Evolutionary conservation across 2,797 vertebrate species (phyloP), one percentile per base, ranked within the genome.

Genomic region (Darevskia nairensis): DNA sequence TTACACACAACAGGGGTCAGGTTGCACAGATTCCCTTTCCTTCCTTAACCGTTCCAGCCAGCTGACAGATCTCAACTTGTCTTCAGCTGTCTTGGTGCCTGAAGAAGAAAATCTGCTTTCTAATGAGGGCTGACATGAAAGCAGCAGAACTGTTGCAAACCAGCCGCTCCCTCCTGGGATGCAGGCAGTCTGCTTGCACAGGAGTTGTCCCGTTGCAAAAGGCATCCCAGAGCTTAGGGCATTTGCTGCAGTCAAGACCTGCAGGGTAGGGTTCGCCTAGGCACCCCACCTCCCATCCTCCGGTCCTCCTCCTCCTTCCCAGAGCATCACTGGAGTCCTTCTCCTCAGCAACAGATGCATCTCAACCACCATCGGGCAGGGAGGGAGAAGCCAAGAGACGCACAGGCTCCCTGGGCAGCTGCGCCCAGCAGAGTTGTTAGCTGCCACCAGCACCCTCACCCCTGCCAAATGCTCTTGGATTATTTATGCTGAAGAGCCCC

Each of bases 41-140:
- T 55, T 21, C 59, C 8, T 32, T 61, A 88, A 9, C 78, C 4
- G 4, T 71, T n/a, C n/a, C 32, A 25, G 71, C 41, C 44, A 15
- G 69, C 6, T 4, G 29, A 50, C 44, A 41, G 55, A 85, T 88
- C 76, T 59, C 61, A 79, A 74, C 74, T 85, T 50, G 77, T 39
- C 86, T 82, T 84, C 35, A 17, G 71, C 75, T 39, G 41, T 25
- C 27, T 81, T 81, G 83, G 80, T 41, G 82, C 78, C 44, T n/a
- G 64, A 41, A 64, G 64, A 84, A 9, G 25, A 81, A 41, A 87
- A 80, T 71, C 55, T 80, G n/a, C 76, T 88, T 90, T 66, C 82
- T 11, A 72, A 35, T 61, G 35, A 84, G 76, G 59, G 69, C 55
- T 80, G 55, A 61, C 44, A 66, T 9, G 21, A 77, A 77, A 71